Percentiles rank a stretch among this genome's conserved stretches.
phyloP scores from a whole-genome alignment of 2,113 vertebrate genomes.

The Symphodus melops region DNA sequence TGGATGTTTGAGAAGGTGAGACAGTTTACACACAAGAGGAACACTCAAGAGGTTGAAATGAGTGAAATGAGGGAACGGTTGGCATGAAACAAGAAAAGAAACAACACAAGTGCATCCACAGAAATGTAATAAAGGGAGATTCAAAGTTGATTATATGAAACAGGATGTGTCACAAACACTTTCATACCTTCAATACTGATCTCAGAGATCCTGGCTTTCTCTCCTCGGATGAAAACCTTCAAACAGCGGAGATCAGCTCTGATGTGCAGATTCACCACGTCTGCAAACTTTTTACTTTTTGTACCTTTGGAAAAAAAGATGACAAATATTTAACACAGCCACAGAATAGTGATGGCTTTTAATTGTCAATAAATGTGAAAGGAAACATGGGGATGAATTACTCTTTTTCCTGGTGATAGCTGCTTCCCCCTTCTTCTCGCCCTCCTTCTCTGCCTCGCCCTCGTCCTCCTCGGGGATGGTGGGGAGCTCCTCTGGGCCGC shows the following conservation, averaged over 20 bases:
- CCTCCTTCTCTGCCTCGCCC: constrained; percentile 77
- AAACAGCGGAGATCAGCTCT: constrained; percentile 92
- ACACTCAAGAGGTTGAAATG: too few species aligned
- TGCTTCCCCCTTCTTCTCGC: constrained; percentile 86
- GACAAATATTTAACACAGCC: not conserved
- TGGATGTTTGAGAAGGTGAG: constrained; percentile 56
- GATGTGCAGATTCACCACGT: constrained; percentile 89
- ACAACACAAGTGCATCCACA: not conserved
- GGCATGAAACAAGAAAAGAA: not conserved
- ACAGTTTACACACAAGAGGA: not conserved
- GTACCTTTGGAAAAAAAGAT: constrained; percentile 77
- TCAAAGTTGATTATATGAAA: not conserved
- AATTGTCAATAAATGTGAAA: not conserved
- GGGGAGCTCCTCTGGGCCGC: constrained; percentile 74
- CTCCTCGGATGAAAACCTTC: constrained; percentile 92
- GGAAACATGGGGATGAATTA: constrained; percentile 33
- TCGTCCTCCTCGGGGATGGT: constrained; percentile 76
- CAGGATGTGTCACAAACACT: not conserved
- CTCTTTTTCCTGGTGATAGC: constrained; percentile 71
- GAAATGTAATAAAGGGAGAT: not conserved
- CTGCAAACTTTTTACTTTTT: constrained; percentile 87
- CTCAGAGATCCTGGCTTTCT: constrained; percentile 91
- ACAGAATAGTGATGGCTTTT: not conserved
- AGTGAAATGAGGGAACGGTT: too few species aligned
- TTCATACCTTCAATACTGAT: constrained; percentile 92